These are phyloP conservation scores for Adineta ricciae DNA, from an alignment of 2,888 invertebrate genomes.

Conservation along the genomic window DNA sequence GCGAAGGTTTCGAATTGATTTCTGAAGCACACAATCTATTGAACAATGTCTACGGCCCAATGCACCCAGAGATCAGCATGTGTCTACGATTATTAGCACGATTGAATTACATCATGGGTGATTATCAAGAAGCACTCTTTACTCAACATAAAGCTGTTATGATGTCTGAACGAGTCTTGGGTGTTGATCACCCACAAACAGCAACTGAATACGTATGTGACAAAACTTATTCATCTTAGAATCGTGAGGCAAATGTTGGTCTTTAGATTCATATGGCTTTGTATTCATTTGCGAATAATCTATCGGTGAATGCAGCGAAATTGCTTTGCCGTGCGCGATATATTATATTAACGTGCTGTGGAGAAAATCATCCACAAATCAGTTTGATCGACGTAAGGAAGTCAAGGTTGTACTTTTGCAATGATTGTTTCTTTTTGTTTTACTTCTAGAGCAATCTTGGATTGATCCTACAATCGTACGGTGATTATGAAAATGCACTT, in stretches of 20 bases:
- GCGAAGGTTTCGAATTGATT: conserved; percentile 90
- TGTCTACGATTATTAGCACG: conserved; percentile 74
- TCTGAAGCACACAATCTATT: conserved; percentile 84
- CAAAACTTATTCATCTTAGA: neutral
- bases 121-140: conserved; percentile 75
- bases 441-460: conserved; percentile 74
- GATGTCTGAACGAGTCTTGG: conserved; percentile 94
- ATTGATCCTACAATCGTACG: conserved; percentile 87
- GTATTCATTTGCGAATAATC: conserved; percentile 93
- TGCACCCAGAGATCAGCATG: conserved; percentile 93
- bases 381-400: conserved; percentile 67
- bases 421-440: neutral
- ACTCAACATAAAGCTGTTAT: conserved; percentile 95
- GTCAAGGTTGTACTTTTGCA: too few species aligned
- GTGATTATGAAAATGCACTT: conserved; percentile 87
- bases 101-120: conserved; percentile 91
- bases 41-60: conserved; percentile 93
- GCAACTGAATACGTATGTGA: conserved; percentile 73
- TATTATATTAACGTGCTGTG: conserved; percentile 78
- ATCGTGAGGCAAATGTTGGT: neutral
- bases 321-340: conserved; percentile 89
- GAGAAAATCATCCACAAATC: conserved; percentile 95
- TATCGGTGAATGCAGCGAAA: conserved; percentile 85
- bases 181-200: conserved; percentile 68
- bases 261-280: conserved; percentile 67